Evolutionary conservation across 1,140 invertebrate species (phyloP), one percentile per base, ranked within the genome.

Genomic region (Sipha flava): DNA sequence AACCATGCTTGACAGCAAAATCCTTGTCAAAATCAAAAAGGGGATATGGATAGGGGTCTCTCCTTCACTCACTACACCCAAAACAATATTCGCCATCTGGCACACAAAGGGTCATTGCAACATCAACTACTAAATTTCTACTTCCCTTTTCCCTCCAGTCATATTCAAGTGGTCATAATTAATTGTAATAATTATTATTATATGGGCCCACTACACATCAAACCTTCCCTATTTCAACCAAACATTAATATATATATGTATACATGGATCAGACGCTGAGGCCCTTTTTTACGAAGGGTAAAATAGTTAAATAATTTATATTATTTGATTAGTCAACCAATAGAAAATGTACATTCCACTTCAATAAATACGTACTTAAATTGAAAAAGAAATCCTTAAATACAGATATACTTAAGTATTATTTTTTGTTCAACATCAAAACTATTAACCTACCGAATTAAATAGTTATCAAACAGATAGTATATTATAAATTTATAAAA

Each of bases 21-120:
- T 77, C 73, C 73, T 77, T 77, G 52, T 77, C 73, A 59, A 77
- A 77, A 77, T 77, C 73, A 77, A 77, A 77, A 77, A 75, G 72
- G 73, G 73, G 73, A 77, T 54, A 77, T 37, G 49, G 52, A 77
- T 77, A 75, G 34, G 72, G 72, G 72, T 75, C 16, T 75, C 52
- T 54, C 3, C 49, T 40, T 45, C 34, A 2, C 47, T 23, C 73
- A n/a, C 73, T 57, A 59, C 37, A 77, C 34, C 52, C 73, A 23
- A 59, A 77, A 77, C 73, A 77, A 77, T 77, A 77, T 77, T 77
- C 73, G 21, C 49, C 73, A 77, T 77, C 73, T 77, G 73, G 73
- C 52, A 29, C 45, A 77, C 40, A 77, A 77, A 77, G 73, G 52
- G 73, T 77, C 73, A 77, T 77, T 43, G 73, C 52, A 57, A 77